Evolutionary conservation across 2,888 invertebrate species (phyloP).

Genomic region (Cancer borealis): DNA sequence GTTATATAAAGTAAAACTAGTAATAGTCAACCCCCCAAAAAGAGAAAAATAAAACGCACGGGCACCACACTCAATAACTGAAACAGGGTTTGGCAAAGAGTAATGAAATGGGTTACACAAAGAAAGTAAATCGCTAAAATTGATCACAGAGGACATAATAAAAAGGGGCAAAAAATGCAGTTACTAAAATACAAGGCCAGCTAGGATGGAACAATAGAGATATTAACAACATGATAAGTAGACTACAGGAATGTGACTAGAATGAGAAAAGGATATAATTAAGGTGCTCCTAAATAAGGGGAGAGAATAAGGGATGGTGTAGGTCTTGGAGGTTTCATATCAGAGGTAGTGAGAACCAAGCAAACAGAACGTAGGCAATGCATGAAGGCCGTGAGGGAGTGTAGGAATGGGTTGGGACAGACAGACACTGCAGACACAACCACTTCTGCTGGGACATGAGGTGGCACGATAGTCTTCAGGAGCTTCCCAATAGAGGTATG

Average conservation of each 20-base stretch:
- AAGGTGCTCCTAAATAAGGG: slow-evolving; percentile 5
- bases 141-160: background rate
- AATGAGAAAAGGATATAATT: background rate
- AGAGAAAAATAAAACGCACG: no score
- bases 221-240: background rate
- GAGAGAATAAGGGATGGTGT: background rate
- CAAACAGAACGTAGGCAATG: background rate
- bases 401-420: slow-evolving; percentile 5
- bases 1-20: no score
- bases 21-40: no score
- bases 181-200: background rate
- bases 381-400: slow-evolving; percentile 24
- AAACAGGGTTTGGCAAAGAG: no score
- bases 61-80: no score
- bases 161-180: background rate
- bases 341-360: background rate
- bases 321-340: background rate
- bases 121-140: no score
- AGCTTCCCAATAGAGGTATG: background rate
- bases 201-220: background rate
- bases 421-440: slow-evolving; percentile 14
- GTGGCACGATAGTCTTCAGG: background rate
- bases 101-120: no score
- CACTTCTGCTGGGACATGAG: background rate
- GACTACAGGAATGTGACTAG: background rate